Percentiles rank a stretch among this genome's conserved stretches.
Conservation (phyloP, 2,113 vertebrate species). For the Oophaga pumilio region DNA sequence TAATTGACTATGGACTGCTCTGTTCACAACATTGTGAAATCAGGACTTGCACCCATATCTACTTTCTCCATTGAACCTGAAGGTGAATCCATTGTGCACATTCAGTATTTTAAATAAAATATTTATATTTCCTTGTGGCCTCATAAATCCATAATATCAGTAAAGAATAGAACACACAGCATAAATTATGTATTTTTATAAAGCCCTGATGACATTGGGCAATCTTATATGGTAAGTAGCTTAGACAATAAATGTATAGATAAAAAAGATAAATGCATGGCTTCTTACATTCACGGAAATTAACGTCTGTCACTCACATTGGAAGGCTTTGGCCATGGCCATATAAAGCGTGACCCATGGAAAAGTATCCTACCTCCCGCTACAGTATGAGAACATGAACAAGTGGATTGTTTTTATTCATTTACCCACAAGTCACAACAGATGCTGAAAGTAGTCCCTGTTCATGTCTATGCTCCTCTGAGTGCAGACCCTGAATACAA, state of each 20-base stretch:
- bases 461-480: too few species aligned
- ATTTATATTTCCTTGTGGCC: slow-evolving; percentile 2
- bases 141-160: slow-evolving; percentile 27
- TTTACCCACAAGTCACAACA: too few species aligned
- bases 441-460: too few species aligned
- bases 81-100: background rate
- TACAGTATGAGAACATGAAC: too few species aligned
- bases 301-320: background rate
- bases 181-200: slow-evolving; percentile 46
- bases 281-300: background rate
- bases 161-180: slow-evolving; percentile 1
- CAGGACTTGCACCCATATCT: background rate
- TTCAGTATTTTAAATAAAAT: background rate
- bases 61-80: background rate
- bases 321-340: background rate
- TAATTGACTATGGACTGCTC: background rate
- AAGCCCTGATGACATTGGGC: background rate
- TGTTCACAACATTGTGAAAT: background rate
- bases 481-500: too few species aligned
- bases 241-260: slow-evolving; percentile 10
- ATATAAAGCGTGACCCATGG: too few species aligned
- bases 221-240: background rate
- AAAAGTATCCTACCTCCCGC: too few species aligned
- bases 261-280: slow-evolving; percentile 5
- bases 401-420: too few species aligned